Conservation (phyloP, 2,113 vertebrate species). For the Sardina pilchardus region DNA sequence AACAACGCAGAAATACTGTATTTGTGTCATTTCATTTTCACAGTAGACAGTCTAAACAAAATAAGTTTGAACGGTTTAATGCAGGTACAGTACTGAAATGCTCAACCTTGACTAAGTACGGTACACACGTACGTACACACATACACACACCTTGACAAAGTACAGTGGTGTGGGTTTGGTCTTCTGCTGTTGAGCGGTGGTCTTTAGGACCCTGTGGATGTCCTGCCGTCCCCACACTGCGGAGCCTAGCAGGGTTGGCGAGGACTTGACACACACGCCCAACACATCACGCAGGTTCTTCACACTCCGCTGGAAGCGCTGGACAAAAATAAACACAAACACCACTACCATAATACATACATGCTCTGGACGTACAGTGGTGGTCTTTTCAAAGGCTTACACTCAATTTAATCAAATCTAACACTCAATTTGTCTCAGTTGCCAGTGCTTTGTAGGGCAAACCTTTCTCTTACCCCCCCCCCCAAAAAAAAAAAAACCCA, state of each 20-base stretch:
- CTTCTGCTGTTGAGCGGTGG: slow-evolving; percentile 65
- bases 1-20: neutral
- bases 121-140: neutral
- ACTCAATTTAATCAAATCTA: too few relatives aligned
- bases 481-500: too few relatives aligned
- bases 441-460: too few relatives aligned
- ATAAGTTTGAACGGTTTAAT: too few relatives aligned
- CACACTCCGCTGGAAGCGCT: slow-evolving; percentile 62
- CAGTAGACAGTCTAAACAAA: too few relatives aligned
- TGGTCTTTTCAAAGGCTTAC: too few relatives aligned
- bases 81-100: too few relatives aligned
- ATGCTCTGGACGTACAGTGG: slow-evolving; percentile 38
- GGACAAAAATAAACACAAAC: slow-evolving; percentile 19
- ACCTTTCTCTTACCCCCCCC: too few relatives aligned
- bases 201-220: slow-evolving; percentile 74
- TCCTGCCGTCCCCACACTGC: slow-evolving; percentile 85
- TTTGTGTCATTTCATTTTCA: neutral
- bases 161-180: slow-evolving; percentile 72
- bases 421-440: too few relatives aligned
- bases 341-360: slow-evolving; percentile 28
- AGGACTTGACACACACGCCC: slow-evolving; percentile 72
- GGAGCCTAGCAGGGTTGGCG: slow-evolving; percentile 75
- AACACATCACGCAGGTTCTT: slow-evolving; percentile 81
- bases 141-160: slow-evolving; percentile 84
- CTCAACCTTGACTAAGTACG: neutral